Base-by-base conservation (phyloP, 1,140 invertebrate genomes). In the Caenorhabditis briggsae region DNA sequence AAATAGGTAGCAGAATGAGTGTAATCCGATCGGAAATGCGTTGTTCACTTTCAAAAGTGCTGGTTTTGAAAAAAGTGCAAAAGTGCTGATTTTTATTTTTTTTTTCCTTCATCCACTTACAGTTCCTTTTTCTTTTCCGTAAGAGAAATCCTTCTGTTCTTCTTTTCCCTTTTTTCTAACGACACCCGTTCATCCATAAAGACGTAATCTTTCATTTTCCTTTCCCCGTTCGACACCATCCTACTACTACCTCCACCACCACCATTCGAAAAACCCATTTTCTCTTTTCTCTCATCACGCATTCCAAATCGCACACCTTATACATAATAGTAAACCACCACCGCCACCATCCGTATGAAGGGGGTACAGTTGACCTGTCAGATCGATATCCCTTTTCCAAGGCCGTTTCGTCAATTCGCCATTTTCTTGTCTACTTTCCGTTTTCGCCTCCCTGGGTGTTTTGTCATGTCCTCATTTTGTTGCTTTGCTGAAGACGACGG, bases 281-380 rank as follows among this genome's bases (percentile, higher is more conserved):
- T 18, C 64, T 43, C 64, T 70, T n/a, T 33, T 33, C 33, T 33
- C 33, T 33, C 33, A 33, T 33, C 33, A 78, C 53, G 33, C 70
- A 50, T 78, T 78, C 70, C 70, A n/a, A 33, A 2, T 41, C 46
- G 20, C 33, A n/a, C 65, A 46, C n/a, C 43, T 78, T 50, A 11
- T 78, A 78, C 46, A 78, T 78, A 78, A 46, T 78, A 78, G 33
- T 33, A 78, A 78, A 43, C 46, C 11, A n/a, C 65, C 7, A n/a
- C 59, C 14, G 3, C 64, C 33, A 33, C 33, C 33, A 33, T 33
- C 33, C 33, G 33, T 33, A 33, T 33, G 33, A 78, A 23, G n/a
- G 70, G 70, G 46, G 70, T 78, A 50, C 70, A 50, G 70, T 78
- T 78, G 70, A 78, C 70, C 70, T 78, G 70, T 53, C 70, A 78